phyloP scores from a whole-genome alignment of 2,888 invertebrate genomes.

The Amorpha juglandis region DNA sequence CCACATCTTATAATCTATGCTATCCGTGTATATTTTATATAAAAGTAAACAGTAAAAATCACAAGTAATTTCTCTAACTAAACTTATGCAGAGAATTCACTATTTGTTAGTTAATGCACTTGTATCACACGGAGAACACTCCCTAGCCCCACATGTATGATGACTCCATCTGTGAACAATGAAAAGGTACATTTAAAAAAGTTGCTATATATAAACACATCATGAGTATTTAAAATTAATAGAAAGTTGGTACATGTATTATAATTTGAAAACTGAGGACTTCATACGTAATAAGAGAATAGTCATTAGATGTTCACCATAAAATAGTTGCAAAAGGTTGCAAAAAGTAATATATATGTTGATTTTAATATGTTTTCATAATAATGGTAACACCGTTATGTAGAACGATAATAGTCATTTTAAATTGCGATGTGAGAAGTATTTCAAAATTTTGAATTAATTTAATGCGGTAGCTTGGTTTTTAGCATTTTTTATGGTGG shows the following conservation, averaged over 20 bases:
- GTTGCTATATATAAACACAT: not conserved
- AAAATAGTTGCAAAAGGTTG: too few species aligned
- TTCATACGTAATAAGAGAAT: too few species aligned
- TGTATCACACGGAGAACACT: slow-evolving; percentile 67
- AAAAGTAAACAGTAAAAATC: slow-evolving; percentile 71
- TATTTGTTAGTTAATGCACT: slow-evolving; percentile 65
- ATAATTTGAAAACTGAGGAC: too few species aligned
- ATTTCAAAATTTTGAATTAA: not conserved
- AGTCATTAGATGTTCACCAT: too few species aligned
- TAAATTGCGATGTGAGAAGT: not conserved
- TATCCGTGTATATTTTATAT: slow-evolving; percentile 61
- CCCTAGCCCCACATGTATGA: slow-evolving; percentile 44
- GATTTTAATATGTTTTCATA: too few species aligned
- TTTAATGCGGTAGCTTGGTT: not conserved
- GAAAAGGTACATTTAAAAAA: slow-evolving; percentile 54
- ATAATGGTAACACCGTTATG: too few species aligned
- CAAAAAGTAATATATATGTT: too few species aligned
- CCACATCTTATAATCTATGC: slow-evolving; percentile 46
- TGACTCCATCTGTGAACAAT: slow-evolving; percentile 53
- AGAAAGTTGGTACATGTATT: too few species aligned
- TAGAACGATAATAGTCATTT: too few species aligned
- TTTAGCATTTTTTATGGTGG: not conserved
- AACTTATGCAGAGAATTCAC: slow-evolving; percentile 63
- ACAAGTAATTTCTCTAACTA: slow-evolving; percentile 81
- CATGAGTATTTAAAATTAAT: too few species aligned